Evolutionary conservation across 1,140 invertebrate species (phyloP).

Genomic region (Drosophila auraria): DNA sequence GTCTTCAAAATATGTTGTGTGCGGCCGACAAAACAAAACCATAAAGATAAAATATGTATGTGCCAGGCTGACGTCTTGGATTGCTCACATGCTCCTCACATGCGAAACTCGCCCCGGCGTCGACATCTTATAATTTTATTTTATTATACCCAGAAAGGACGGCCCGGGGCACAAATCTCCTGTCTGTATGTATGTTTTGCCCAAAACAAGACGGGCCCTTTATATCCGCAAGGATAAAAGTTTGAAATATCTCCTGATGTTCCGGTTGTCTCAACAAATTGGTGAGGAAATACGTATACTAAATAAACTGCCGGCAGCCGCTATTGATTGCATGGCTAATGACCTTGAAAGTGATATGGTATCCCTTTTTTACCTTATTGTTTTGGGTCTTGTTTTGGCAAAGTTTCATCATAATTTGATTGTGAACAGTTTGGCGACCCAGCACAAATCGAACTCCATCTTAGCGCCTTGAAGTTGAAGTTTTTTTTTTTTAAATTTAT

Average conservation of each 20-base stretch:
- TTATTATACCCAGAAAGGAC: constrained; percentile 60
- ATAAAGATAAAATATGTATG: constrained; percentile 68
- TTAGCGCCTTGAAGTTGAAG: neutral
- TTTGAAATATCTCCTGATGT: constrained; percentile 62
- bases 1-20: constrained; percentile 50
- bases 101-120: constrained; percentile 45
- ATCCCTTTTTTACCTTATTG: constrained; percentile 28
- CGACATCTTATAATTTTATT: constrained; percentile 73
- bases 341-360: constrained; percentile 61
- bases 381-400: constrained; percentile 38
- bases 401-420: constrained; percentile 60
- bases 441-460: neutral
- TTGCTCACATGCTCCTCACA: constrained; percentile 45
- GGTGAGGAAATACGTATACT: constrained; percentile 63
- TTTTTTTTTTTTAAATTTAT: neutral
- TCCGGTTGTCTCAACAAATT: constrained; percentile 59
- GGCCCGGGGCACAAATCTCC: constrained; percentile 9
- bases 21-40: constrained; percentile 41
- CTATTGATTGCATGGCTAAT: constrained; percentile 63
- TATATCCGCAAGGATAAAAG: constrained; percentile 59
- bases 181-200: constrained; percentile 9
- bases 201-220: constrained; percentile 47
- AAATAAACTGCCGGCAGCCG: constrained; percentile 52
- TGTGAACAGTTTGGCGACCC: constrained; percentile 39
- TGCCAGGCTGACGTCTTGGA: constrained; percentile 19